Percentiles rank a stretch among this genome's conserved stretches.
Evolutionary conservation across 2,113 vertebrate species (phyloP).

Genomic region (Orycteropus afer): DNA sequence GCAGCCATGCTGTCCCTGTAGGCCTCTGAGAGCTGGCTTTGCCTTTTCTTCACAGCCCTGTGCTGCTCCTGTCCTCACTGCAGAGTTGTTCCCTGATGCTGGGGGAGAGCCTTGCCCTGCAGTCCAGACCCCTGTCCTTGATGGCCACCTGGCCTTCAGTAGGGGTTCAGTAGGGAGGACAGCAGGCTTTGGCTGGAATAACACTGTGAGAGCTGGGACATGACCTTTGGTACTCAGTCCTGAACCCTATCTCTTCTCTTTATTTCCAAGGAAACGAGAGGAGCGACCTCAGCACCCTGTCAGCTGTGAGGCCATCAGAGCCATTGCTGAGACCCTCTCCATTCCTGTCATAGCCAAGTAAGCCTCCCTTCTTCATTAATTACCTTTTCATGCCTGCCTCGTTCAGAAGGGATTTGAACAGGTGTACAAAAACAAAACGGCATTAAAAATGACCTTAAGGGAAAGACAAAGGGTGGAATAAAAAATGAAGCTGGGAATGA

Average conservation of each 20-base stretch:
- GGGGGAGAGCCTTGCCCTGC: background rate
- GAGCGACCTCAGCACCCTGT: conserved; percentile 95
- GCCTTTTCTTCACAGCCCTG: background rate
- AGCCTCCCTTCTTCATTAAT: conserved; percentile 70
- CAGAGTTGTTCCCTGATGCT: background rate
- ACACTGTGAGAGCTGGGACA: background rate
- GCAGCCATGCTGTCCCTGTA: background rate
- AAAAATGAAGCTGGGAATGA: conserved; percentile 1
- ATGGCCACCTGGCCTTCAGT: background rate
- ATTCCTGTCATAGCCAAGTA: conserved; percentile 98
- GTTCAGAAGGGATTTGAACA: conserved; percentile 19
- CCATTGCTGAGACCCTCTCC: conserved; percentile 90
- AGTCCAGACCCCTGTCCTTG: background rate
- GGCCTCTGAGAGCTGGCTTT: conserved; percentile 10
- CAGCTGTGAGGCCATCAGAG: conserved; percentile 94
- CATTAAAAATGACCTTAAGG: background rate
- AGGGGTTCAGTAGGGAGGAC: background rate
- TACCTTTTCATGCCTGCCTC: background rate
- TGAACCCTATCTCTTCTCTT: conserved; percentile 40
- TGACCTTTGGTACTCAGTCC: conserved; percentile 25
- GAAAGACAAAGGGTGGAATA: background rate
- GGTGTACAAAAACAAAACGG: background rate
- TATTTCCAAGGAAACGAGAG: conserved; percentile 92
- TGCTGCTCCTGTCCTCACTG: background rate
- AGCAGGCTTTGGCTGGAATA: background rate